Percentiles rank a stretch among this genome's conserved stretches.
Conservation (phyloP, 2,888 invertebrate genomes). For the Andricus quercusramuli region DNA sequence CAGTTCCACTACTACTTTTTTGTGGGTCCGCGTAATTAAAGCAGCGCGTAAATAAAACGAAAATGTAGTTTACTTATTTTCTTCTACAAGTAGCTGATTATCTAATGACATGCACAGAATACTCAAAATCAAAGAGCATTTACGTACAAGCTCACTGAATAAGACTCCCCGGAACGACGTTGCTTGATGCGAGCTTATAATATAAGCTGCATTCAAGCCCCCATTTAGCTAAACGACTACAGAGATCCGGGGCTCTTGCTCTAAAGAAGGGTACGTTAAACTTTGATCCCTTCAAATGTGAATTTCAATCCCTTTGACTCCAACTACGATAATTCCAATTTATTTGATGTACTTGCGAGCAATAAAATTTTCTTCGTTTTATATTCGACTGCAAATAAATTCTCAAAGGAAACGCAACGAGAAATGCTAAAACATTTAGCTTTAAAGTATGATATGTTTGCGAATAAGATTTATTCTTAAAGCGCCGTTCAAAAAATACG, state of each 20-base stretch:
- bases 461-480: background rate
- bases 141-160: constrained; percentile 15
- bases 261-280: constrained; percentile 9
- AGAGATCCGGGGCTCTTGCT: constrained; percentile 14
- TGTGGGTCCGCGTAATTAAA: background rate
- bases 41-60: background rate
- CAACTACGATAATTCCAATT: constrained; percentile 30
- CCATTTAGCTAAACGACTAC: constrained; percentile 36
- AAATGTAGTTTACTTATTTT: background rate
- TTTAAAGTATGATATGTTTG: too few relatives aligned
- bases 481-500: too few relatives aligned
- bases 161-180: constrained; percentile 11
- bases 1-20: too few relatives aligned
- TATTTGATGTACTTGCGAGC: background rate
- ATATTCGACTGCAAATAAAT: background rate
- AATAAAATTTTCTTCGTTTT: background rate
- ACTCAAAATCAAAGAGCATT: constrained; percentile 2
- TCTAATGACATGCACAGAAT: background rate
- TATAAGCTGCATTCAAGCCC: constrained; percentile 20
- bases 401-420: background rate
- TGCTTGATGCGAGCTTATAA: constrained; percentile 25
- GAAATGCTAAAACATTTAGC: background rate
- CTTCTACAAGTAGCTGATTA: background rate
- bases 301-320: constrained; percentile 34
- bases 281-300: constrained; percentile 38